A percentile compares a stretch with the other conserved stretches of the same genome.
These are phyloP conservation scores for Drosophila repletoides DNA, from an alignment of 1,140 invertebrate genomes.

Conservation along the genomic window DNA sequence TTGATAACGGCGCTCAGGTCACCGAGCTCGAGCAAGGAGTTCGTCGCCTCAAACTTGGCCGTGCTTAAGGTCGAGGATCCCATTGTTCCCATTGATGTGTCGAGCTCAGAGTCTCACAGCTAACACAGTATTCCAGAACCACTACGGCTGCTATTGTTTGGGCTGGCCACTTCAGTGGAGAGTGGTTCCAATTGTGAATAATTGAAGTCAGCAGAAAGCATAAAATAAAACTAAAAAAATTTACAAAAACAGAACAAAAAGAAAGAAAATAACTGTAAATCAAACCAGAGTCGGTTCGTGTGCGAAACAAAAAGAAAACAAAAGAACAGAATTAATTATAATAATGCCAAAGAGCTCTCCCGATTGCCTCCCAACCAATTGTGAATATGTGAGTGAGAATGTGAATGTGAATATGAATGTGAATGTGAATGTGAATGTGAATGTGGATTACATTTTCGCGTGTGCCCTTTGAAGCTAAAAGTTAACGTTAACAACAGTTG, in stretches of 20 bases:
- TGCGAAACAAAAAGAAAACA: slow-evolving; percentile 39
- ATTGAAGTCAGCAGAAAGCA: slow-evolving; percentile 42
- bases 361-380: background rate
- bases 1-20: slow-evolving; percentile 32
- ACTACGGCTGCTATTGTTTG: slow-evolving; percentile 45
- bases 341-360: slow-evolving; percentile 29
- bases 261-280: slow-evolving; percentile 49
- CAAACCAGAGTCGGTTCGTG: slow-evolving; percentile 56
- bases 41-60: background rate
- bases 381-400: background rate
- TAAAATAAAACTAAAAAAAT: slow-evolving; percentile 11
- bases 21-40: background rate
- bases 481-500: slow-evolving; percentile 44
- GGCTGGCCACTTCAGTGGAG: slow-evolving; percentile 14
- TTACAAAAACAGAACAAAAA: slow-evolving; percentile 4
- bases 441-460: slow-evolving; percentile 68
- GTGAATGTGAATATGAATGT: slow-evolving; percentile 10
- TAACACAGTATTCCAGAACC: slow-evolving; percentile 16
- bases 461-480: slow-evolving; percentile 43
- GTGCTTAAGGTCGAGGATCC: slow-evolving; percentile 13
- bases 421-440: slow-evolving; percentile 39
- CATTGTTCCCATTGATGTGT: slow-evolving; percentile 51
- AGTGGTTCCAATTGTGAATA: slow-evolving; percentile 64
- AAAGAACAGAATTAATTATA: slow-evolving; percentile 59
- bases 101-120: slow-evolving; percentile 46